phyloP scores from a whole-genome alignment of 1,140 invertebrate species.

The Trachymyrmex cornetzi region DNA sequence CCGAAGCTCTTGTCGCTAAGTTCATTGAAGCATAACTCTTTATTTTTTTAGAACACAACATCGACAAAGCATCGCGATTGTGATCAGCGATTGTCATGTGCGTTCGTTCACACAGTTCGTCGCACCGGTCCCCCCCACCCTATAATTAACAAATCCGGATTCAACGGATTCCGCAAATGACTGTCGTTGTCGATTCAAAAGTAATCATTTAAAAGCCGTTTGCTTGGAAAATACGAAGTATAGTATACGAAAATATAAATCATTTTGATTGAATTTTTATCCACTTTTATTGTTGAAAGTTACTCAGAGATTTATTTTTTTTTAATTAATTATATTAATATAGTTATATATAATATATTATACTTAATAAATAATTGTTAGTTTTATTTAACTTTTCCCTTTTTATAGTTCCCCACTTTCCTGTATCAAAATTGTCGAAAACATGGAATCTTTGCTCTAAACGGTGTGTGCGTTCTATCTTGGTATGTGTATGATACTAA shows the following conservation, averaged over 20 bases:
- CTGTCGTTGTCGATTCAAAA: neutral
- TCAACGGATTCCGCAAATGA: slow-evolving; percentile 1
- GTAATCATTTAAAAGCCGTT: slow-evolving; percentile 1
- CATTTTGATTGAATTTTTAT: neutral
- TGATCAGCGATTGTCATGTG: slow-evolving; percentile 74
- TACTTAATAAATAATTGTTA: too few species aligned
- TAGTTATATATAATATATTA: neutral
- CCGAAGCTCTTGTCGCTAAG: slow-evolving; percentile 43
- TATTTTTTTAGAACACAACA: slow-evolving; percentile 65
- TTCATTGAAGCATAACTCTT: slow-evolving; percentile 76
- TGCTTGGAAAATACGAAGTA: neutral
- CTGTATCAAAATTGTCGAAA: too few species aligned
- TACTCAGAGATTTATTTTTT: neutral
- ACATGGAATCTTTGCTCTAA: too few species aligned
- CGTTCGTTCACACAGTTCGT: slow-evolving; percentile 67
- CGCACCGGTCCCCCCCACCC: neutral
- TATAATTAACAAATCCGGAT: slow-evolving; percentile 15
- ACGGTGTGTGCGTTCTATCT: too few species aligned
- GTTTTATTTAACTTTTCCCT: too few species aligned
- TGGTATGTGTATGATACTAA: too few species aligned
- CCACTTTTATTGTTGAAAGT: neutral
- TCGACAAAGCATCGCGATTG: slow-evolving; percentile 70
- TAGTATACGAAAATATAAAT: neutral
- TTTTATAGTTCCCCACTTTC: too few species aligned
- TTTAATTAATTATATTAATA: neutral